Evolutionary conservation across 2,113 vertebrate species (phyloP).

Genomic region (Hemiscyllium ocellatum): DNA sequence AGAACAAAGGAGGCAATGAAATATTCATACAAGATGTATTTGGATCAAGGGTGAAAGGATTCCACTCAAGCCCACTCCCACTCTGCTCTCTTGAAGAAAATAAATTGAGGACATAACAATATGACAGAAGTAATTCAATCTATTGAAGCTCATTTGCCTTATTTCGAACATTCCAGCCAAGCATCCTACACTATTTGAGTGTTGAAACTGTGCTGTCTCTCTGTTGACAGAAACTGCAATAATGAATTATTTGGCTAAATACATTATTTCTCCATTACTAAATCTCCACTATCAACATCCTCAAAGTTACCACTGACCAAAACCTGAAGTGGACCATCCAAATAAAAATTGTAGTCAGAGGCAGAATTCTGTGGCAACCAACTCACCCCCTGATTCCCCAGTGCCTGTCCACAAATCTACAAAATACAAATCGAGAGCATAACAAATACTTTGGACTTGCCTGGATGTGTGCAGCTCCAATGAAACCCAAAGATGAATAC

Average conservation of each 20-base stretch:
- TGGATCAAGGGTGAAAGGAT: neutral
- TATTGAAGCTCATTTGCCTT: neutral
- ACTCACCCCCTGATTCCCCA: neutral
- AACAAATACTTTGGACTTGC: neutral
- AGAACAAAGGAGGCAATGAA: neutral
- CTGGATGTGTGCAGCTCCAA: no score
- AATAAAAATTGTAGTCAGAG: neutral
- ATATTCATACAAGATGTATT: neutral
- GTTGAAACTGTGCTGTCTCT: neutral
- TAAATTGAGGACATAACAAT: neutral
- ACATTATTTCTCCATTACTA: neutral
- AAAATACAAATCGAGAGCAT: neutral
- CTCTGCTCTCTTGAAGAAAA: neutral
- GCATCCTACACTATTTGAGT: neutral
- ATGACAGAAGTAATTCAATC: neutral
- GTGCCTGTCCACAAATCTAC: neutral
- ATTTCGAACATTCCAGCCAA: neutral
- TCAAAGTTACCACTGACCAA: neutral
- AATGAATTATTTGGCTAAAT: neutral
- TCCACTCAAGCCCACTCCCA: neutral
- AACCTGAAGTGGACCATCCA: neutral
- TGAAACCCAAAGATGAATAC: no score
- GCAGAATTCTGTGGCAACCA: neutral
- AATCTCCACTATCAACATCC: neutral
- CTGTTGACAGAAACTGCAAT: neutral